Evolutionary conservation across 2,888 invertebrate genomes (phyloP).

Genomic region (Tuta absoluta): DNA sequence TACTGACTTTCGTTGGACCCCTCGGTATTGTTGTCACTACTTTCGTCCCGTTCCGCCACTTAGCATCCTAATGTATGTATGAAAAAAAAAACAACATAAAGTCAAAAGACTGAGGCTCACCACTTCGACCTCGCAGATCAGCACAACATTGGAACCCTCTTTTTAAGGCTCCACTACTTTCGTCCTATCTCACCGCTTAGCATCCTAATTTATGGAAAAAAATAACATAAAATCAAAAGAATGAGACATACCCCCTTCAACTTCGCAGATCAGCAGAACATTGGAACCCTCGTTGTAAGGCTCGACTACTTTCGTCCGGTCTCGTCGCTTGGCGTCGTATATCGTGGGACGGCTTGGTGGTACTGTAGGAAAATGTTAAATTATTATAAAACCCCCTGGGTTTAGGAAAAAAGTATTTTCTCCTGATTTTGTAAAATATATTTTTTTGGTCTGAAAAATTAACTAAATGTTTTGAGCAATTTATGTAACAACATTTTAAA

Average conservation of each 20-base stretch:
- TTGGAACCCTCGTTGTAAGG: slow-evolving; percentile 93
- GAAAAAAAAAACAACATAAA: neutral
- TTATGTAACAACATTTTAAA: too few species aligned
- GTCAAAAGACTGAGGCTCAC: slow-evolving; percentile 59
- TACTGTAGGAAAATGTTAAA: slow-evolving; percentile 79
- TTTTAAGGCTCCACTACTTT: slow-evolving; percentile 91
- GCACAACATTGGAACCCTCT: slow-evolving; percentile 90
- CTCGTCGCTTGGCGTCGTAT: slow-evolving; percentile 89
- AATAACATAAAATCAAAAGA: slow-evolving; percentile 1
- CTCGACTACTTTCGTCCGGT: slow-evolving; percentile 87
- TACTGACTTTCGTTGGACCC: too few species aligned
- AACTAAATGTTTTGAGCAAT: too few species aligned
- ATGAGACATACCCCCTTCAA: slow-evolving; percentile 86
- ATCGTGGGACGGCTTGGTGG: slow-evolving; percentile 91
- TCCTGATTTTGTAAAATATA: too few species aligned
- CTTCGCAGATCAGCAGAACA: slow-evolving; percentile 90
- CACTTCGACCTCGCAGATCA: slow-evolving; percentile 91
- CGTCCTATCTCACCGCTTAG: slow-evolving; percentile 87
- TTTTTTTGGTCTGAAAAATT: too few species aligned
- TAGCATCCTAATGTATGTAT: neutral
- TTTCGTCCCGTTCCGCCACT: too few species aligned
- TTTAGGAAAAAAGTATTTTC: too few species aligned
- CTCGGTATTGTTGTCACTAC: too few species aligned
- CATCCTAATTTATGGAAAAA: slow-evolving; percentile 87
- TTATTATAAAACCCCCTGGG: too few species aligned